Conservation (phyloP, 2,888 invertebrate species). For the Hemistola chrysoprasaria region DNA sequence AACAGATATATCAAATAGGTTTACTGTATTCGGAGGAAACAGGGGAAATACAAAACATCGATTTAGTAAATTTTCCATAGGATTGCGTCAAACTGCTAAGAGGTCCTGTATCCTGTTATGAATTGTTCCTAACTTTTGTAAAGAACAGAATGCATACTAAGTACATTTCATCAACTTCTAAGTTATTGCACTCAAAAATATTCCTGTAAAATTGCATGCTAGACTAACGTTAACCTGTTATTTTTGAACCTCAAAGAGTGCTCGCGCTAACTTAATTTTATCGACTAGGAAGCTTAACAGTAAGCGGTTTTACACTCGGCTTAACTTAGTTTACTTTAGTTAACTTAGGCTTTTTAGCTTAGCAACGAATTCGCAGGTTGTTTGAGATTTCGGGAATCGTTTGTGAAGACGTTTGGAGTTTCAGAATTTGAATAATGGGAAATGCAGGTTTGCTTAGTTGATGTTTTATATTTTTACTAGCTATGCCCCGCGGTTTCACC, state of each 20-base stretch:
- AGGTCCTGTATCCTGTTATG: no score
- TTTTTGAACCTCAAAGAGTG: slow-evolving; percentile 20
- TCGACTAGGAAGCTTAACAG: slow-evolving; percentile 37
- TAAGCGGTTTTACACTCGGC: slow-evolving; percentile 47
- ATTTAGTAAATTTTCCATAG: no score
- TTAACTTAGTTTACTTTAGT: slow-evolving; percentile 43
- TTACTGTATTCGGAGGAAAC: no score
- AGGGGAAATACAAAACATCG: no score
- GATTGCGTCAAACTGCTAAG: no score
- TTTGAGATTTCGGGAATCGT: slow-evolving; percentile 9
- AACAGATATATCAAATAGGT: no score
- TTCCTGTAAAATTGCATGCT: slow-evolving; percentile 15
- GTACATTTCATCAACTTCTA: no score
- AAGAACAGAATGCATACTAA: no score
- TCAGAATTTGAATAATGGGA: neutral
- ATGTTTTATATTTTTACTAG: no score
- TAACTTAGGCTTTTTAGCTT: slow-evolving; percentile 10
- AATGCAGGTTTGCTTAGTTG: neutral
- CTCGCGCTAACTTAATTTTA: slow-evolving; percentile 44
- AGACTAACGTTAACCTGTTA: slow-evolving; percentile 14
- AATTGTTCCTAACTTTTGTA: no score
- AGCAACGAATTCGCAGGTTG: slow-evolving; percentile 6
- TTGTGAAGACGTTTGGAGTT: slow-evolving; percentile 3
- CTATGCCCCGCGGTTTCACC: no score
- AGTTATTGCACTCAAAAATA: slow-evolving; percentile 6